Base-by-base conservation (phyloP, 2,113 vertebrate species). In the Holacanthus passer region DNA sequence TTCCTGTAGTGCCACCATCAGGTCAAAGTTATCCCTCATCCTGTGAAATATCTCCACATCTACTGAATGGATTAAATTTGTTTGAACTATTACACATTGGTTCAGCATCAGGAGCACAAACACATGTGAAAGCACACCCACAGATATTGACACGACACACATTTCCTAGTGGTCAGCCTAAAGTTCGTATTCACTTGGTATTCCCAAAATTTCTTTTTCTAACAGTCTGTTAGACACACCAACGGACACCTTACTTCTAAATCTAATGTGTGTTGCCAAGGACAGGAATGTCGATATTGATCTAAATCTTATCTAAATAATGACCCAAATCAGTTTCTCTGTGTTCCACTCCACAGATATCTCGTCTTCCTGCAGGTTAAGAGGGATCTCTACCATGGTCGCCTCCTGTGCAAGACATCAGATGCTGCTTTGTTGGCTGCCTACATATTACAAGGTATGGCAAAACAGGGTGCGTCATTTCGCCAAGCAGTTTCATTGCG, bases 351-450 rank as follows among this genome's bases (percentile, higher is more conserved):
- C 87, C 95, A 97, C 96, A 99, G 98, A 95, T 99, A 99, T 92
- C 89, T 99, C 65, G 98, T 99, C 87, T 99, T 99, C 96, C 96
- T 99, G 75, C 98, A 99, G 96, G 98, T 99, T 91, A 99, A 99
- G 89, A 95, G 98, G 91, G 98, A 99, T 93, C 96, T 99, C 80
- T 99, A 99, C 94, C 98, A 99, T 0, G 98, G 98, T 2, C 97
- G 98, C 1, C 96, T 99, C 43, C 96, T 99, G 86, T 99, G 98
- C 94, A 99, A 98, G 94, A 99, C 98, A 0, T 98, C 98, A 0
- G 98, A 99, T 1, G 98, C 98, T 0, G 98, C 98, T 37, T 82
- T 97, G 88, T 74, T 99, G 91, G 98, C 98, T 7, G 98, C 97
- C 62, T 96, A 99, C 88, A 99, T 99, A 88, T 96, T 99, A 81